These are phyloP conservation scores for Nanorana parkeri DNA, from an alignment of 2,113 vertebrate species.

Conservation along the genomic window DNA sequence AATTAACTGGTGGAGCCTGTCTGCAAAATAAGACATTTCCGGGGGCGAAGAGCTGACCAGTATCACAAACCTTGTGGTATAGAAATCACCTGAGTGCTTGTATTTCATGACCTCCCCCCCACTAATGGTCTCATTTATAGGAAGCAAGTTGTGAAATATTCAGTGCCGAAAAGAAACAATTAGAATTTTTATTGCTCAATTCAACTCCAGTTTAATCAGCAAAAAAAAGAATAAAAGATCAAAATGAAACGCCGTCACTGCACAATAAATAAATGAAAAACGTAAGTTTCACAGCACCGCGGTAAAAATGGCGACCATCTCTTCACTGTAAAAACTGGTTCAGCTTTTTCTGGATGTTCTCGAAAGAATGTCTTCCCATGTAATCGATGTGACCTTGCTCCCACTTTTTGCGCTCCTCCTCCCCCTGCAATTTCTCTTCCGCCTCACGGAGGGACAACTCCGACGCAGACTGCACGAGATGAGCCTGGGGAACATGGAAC, in stretches of 20 bases:
- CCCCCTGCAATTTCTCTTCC: constrained; percentile 61
- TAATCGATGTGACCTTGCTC: constrained; percentile 83
- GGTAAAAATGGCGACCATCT: background rate
- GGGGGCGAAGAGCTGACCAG: too few relatives aligned
- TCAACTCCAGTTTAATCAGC: background rate
- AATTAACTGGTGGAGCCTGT: too few relatives aligned
- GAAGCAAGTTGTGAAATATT: too few relatives aligned
- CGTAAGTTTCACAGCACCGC: background rate
- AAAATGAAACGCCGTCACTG: background rate
- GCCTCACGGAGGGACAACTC: constrained; percentile 65
- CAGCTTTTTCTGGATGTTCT: constrained; percentile 78
- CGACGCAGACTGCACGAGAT: constrained; percentile 55
- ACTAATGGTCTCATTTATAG: too few relatives aligned
- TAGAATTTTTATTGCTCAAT: background rate
- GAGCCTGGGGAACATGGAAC: constrained; percentile 54
- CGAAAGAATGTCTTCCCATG: constrained; percentile 78
- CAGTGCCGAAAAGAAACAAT: too few relatives aligned
- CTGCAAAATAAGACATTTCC: too few relatives aligned
- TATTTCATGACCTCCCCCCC: too few relatives aligned
- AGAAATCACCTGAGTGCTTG: too few relatives aligned
- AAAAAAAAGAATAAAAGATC: constrained; percentile 7
- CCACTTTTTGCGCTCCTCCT: constrained; percentile 73
- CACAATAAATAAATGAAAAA: constrained; percentile 53
- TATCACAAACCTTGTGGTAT: too few relatives aligned
- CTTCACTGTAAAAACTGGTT: constrained; percentile 78